These are phyloP conservation scores for Natrix natrix DNA, from an alignment of 2,797 vertebrate species.

Conservation along the genomic window DNA sequence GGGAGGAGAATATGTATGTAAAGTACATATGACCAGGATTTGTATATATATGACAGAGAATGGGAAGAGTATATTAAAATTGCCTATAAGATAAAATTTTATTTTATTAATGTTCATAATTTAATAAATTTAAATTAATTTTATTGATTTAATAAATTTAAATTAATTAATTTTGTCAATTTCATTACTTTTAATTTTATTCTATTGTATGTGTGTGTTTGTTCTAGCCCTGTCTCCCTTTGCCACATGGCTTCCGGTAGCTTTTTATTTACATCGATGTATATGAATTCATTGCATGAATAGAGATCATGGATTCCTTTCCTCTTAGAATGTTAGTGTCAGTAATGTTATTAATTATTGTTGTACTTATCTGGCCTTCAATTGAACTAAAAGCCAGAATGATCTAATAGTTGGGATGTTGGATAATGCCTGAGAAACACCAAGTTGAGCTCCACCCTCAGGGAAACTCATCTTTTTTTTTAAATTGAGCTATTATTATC, in stretches of 20 bases:
- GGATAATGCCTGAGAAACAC: neutral
- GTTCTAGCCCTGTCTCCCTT: neutral
- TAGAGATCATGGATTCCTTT: neutral
- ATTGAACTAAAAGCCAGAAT: neutral
- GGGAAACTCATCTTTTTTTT: neutral
- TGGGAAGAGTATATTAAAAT: neutral
- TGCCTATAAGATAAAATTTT: neutral
- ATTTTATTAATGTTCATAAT: neutral
- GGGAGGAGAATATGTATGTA: neutral
- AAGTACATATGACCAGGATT: neutral
- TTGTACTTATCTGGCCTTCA: neutral
- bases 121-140: neutral
- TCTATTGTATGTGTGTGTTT: neutral
- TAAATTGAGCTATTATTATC: neutral
- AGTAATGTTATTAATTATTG: neutral
- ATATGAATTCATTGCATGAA: neutral
- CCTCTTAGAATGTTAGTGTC: neutral
- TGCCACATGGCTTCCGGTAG: neutral
- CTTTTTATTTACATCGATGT: neutral
- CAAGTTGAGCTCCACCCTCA: neutral
- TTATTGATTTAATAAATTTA: neutral
- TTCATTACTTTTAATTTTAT: neutral
- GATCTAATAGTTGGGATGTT: neutral
- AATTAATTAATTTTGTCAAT: neutral
- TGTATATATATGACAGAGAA: neutral